Conservation (phyloP, 2,797 vertebrate species). For the Limnodromus scolopaceus region DNA sequence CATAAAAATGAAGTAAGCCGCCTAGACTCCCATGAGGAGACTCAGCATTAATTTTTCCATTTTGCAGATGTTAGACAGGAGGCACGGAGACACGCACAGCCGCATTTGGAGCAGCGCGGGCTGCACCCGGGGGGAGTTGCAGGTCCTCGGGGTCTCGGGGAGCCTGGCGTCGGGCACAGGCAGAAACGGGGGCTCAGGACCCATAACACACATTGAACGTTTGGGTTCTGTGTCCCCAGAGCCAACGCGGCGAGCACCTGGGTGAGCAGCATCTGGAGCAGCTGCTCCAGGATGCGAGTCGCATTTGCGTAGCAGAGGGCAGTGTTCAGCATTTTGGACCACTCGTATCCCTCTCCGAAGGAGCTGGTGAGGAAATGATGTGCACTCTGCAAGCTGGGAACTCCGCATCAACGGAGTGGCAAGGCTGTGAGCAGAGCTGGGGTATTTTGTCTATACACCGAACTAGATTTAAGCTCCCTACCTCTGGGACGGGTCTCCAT, state of each 20-base stretch:
- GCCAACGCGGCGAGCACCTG: neutral
- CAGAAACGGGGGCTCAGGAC: neutral
- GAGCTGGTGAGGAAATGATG: neutral
- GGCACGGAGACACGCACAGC: neutral
- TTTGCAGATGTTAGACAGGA: neutral
- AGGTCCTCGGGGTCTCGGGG: neutral
- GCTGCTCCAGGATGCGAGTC: neutral
- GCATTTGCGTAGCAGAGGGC: slow-evolving; percentile 6
- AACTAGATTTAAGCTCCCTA: neutral
- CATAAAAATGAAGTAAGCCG: slow-evolving; percentile 30
- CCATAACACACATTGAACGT: accelerated
- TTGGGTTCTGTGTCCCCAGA: accelerated
- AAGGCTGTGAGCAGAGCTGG: neutral
- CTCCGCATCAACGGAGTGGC: neutral
- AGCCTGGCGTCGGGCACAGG: neutral
- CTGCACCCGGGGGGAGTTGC: neutral
- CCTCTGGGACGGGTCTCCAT: neutral
- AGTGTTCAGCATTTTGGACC: neutral
- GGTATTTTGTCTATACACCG: neutral
- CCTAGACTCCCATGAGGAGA: neutral
- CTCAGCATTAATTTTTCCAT: neutral
- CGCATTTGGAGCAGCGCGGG: neutral
- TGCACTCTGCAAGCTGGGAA: neutral
- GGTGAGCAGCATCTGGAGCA: neutral
- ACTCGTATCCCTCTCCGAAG: neutral